Conservation (phyloP, 2,797 vertebrate species). For the Lagodon rhomboides region DNA sequence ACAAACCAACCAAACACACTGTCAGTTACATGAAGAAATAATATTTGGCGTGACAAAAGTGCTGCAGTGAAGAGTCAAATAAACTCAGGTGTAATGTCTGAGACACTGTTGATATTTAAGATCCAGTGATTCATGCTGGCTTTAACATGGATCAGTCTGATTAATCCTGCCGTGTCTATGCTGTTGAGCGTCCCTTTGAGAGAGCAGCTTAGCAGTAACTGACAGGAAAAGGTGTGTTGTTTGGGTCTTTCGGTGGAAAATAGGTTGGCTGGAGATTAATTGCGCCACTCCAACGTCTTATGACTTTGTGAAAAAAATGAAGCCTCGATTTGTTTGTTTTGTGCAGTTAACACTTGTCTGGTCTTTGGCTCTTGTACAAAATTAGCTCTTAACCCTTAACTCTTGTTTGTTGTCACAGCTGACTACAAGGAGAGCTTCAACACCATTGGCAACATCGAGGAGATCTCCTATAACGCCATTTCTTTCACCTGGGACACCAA, state of each 20-base stretch:
- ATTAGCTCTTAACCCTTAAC: not conserved
- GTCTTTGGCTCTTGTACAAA: not conserved
- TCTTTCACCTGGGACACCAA: constrained; percentile 99
- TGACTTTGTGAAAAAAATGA: not conserved
- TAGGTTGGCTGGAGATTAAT: constrained; percentile 4
- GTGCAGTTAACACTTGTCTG: not conserved
- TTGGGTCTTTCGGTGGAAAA: constrained; percentile 13
- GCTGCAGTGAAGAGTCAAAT: not conserved
- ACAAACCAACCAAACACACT: no score
- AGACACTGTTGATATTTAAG: not conserved
- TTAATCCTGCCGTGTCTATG: constrained; percentile 23
- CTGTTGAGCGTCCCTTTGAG: constrained; percentile 24
- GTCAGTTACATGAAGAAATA: not conserved
- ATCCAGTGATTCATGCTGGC: constrained; percentile 1
- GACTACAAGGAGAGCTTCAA: constrained; percentile 99
- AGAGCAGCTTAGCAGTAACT: constrained; percentile 10
- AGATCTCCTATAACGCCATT: constrained; percentile 98
- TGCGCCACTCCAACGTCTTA: not conserved
- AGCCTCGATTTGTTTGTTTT: not conserved
- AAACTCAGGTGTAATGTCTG: not conserved
- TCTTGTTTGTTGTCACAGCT: constrained; percentile 80
- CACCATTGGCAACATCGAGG: constrained; percentile 98
- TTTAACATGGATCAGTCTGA: not conserved
- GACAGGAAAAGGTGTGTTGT: constrained; percentile 26
- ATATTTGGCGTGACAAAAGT: not conserved